These are phyloP conservation scores for Pseudocheirus occidentalis DNA, from an alignment of 2,797 vertebrate genomes.

Conservation along the genomic window DNA sequence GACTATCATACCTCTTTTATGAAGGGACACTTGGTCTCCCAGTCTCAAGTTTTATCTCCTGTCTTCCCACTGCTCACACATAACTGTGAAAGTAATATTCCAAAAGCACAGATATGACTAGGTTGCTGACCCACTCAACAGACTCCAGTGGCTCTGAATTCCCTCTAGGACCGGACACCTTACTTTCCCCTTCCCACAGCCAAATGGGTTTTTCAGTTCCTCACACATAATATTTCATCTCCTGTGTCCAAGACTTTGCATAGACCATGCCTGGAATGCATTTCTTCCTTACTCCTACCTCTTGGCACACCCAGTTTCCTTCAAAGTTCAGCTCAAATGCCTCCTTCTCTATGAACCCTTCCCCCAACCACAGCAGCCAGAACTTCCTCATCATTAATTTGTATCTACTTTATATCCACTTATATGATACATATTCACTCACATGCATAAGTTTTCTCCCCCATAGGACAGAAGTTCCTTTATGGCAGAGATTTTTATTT, in stretches of 20 bases:
- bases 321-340: not conserved
- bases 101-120: not conserved
- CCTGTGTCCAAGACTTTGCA: not conserved
- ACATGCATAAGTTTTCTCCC: not conserved
- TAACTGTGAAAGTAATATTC: not conserved
- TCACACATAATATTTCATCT: too few relatives aligned
- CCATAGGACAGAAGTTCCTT: not conserved
- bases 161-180: not conserved
- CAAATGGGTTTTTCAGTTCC: not conserved
- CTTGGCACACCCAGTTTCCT: too few relatives aligned
- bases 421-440: not conserved
- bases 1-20: not conserved
- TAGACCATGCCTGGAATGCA: not conserved
- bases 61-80: not conserved
- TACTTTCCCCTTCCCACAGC: not conserved
- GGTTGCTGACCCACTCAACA: not conserved
- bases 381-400: not conserved
- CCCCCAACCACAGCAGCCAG: not conserved
- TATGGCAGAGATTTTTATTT: not conserved
- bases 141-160: not conserved
- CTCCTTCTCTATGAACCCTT: not conserved
- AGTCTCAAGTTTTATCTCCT: not conserved
- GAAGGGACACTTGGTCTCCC: not conserved
- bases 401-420: not conserved
- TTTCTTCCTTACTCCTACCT: not conserved